Evolutionary conservation across 2,797 vertebrate species (phyloP), one percentile per base, ranked within the genome.

Genomic region (Manis pentadactyla): DNA sequence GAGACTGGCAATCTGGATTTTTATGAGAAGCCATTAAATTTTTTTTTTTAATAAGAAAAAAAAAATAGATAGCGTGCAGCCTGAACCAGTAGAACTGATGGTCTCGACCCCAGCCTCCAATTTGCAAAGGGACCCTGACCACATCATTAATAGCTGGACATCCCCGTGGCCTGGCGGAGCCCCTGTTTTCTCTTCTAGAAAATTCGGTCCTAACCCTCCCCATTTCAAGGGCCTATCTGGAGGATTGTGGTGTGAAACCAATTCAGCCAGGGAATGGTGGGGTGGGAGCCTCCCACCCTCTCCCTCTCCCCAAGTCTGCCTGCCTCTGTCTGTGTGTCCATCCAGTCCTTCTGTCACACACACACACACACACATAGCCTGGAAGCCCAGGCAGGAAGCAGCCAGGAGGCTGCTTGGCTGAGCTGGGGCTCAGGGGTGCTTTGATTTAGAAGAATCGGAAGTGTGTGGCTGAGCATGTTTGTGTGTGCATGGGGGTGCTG

Each of bases 401-500:
- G 68, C 83, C 68, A 34, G 51, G 74, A 79, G n/a, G n/a, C 39
- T 19, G 5, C 59, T 29, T 31, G 86, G 29, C 25, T 19, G 86
- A 83, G 25, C 69, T 77, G 29, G 29, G 42, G 34, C 64, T 73
- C 46, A 12, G 14, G 1, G 17, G 7, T 7, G 81, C 53, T 78
- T 34, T 69, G 29, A 31, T 73, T 71, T 31, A 19, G 57, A 92
- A 57, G 49, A 66, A 15, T 37, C 46, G 7, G 89, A 55, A 51
- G 74, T 2, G 17, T 27, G 29, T 27, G 53, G 10, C 39, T 57
- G 53, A 0, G 51, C 0, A 13, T 14, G 78, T 1, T 5, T 0
- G 68, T 0, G 0, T 1, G 7, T 18, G 46, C 46, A 1, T 39
- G 34, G 34, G 25, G 5, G 4, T 1, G 29, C 13, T 10, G 1